phyloP scores from a whole-genome alignment of 2,797 vertebrate genomes.

The Trachurus trachurus region DNA sequence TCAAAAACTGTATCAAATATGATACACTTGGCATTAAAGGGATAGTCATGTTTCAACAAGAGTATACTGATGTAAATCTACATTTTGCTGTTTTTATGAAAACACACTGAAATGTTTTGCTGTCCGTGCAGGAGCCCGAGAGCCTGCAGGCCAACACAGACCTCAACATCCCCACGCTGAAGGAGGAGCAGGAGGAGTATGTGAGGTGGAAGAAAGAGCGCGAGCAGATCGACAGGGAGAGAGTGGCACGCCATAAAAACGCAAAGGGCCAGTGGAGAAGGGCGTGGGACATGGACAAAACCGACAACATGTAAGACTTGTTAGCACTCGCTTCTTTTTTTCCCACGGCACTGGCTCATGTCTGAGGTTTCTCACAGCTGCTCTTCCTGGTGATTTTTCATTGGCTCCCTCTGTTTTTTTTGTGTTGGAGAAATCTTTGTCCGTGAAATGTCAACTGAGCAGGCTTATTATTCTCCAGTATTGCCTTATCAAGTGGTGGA shows the following conservation, averaged over 20 bases:
- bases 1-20: too few species aligned
- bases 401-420: background rate
- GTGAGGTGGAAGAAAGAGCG: conserved; percentile 95
- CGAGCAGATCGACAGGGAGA: conserved; percentile 93
- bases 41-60: conserved; percentile 4
- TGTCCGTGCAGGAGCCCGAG: conserved; percentile 60
- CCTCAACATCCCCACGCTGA: conserved; percentile 81
- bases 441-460: background rate
- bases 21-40: too few species aligned
- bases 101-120: background rate
- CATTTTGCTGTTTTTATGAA: background rate
- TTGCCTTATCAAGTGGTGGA: background rate
- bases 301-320: conserved; percentile 91
- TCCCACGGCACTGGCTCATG: background rate
- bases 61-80: too few species aligned
- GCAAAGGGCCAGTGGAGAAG: conserved; percentile 97
- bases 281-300: conserved; percentile 97
- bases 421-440: background rate
- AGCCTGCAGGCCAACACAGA: conserved; percentile 77
- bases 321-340: background rate
- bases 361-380: conserved; percentile 3
- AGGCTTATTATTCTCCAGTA: background rate
- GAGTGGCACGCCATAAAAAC: conserved; percentile 94
- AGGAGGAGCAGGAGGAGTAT: conserved; percentile 90
- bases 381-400: background rate